Evolutionary conservation across 2,888 invertebrate genomes (phyloP).

Genomic region (Lithophane ornitopus): DNA sequence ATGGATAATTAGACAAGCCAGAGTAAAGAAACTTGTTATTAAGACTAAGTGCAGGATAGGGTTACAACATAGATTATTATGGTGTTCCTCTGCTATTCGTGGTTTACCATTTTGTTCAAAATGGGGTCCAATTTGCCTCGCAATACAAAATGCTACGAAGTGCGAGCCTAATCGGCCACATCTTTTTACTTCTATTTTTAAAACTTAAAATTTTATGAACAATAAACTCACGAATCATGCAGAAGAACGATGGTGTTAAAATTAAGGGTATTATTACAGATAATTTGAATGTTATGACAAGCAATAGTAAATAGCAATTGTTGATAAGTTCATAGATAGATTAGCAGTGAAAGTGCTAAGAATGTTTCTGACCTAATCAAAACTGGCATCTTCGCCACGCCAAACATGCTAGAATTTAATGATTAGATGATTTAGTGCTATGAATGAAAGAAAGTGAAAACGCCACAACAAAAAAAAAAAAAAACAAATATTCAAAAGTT

Average conservation of each 20-base stretch:
- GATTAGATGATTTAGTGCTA: conserved; percentile 45
- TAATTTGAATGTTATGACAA: conserved; percentile 57
- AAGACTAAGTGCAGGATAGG: conserved; percentile 52
- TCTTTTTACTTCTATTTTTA: conserved; percentile 2
- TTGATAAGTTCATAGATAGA: conserved; percentile 40
- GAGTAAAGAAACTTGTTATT: conserved; percentile 29
- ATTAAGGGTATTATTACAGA: conserved; percentile 44
- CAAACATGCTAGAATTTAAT: conserved; percentile 62
- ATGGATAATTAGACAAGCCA: conserved; percentile 29
- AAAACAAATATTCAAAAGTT: conserved; percentile 1
- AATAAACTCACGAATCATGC: conserved; percentile 54
- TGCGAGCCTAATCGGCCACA: background rate
- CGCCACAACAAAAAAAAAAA: conserved; percentile 14
- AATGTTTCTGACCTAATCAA: conserved; percentile 62
- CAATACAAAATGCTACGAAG: background rate
- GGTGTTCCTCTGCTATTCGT: conserved; percentile 50
- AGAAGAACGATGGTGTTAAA: conserved; percentile 35
- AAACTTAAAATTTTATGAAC: conserved; percentile 10
- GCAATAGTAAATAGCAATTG: conserved; percentile 53
- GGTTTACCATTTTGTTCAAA: conserved; percentile 2
- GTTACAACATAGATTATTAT: conserved; percentile 48
- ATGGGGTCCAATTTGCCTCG: background rate
- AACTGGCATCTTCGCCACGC: conserved; percentile 44
- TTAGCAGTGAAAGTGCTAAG: conserved; percentile 47
- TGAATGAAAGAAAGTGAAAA: conserved; percentile 27